Evolutionary conservation across 2,888 invertebrate species (phyloP), one percentile per base, ranked within the genome.

Genomic region (Rhagophthalmus giganteus): DNA sequence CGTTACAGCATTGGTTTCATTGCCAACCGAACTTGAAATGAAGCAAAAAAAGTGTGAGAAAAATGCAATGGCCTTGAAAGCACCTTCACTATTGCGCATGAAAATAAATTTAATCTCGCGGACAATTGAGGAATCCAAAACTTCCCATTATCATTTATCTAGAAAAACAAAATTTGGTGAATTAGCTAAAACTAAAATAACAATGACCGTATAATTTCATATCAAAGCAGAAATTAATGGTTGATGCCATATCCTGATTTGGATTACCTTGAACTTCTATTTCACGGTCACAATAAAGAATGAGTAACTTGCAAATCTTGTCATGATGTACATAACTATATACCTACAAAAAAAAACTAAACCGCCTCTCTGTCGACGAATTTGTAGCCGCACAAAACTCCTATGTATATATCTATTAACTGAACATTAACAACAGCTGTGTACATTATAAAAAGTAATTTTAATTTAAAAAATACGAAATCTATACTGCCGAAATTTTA

Each of bases 221-320:
- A 51, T 51, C 40, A 51, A 45, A 38, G 45, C 37, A 34, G 39
- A 51, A 49, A 44, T 45, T 35, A 28, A 39, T 45, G 39, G 51
- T 50, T 51, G 51, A 51, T 40, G 54, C 40, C 41, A 54, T 48
- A 51, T 44, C 47, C 49, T 33, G 40, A 56, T 45, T 38, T 46
- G 44, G 49, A 52, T 47, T 46, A 28, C 52, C 52, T 52, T 52
- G 52, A 52, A 52, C 52, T 52, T 52, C 34, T 48, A 52, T 47
- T 51, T 52, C 52, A 40, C 52, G 52, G 52, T 35, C 52, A 52
- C 37, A 40, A 46, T 27, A 41, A 42, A 34, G 45, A 32, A 39
- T 31, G 14, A 46, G 33, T 39, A 46, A 41, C 41, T 52, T 52
- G 52, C 52, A 47, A 47, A 52, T 51, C 50, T 44, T 42, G 38